Conservation (phyloP, 1,140 invertebrate species). For the Sesamia nonagrioides region DNA sequence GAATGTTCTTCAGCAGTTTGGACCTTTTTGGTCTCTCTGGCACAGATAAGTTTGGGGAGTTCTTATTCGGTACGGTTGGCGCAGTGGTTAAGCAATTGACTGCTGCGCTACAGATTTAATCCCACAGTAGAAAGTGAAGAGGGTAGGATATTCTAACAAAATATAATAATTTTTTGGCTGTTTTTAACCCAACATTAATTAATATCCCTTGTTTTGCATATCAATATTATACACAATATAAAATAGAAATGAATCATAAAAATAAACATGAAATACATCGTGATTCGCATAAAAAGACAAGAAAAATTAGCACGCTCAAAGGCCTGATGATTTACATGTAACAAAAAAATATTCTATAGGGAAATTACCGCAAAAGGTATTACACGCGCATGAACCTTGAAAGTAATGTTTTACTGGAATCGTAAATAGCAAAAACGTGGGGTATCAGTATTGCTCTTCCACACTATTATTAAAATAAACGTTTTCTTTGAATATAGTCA, state of each 20-base stretch:
- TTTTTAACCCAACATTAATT: too few species aligned
- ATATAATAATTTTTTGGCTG: too few species aligned
- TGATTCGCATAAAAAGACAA: neutral
- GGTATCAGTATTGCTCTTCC: neutral
- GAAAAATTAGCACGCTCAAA: neutral
- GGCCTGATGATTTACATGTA: conserved; percentile 18
- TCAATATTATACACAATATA: too few species aligned
- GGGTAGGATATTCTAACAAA: too few species aligned
- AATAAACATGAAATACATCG: neutral
- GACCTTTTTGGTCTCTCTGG: neutral
- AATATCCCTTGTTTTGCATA: too few species aligned
- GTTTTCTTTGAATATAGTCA: neutral
- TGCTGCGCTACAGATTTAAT: too few species aligned
- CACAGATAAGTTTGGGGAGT: too few species aligned
- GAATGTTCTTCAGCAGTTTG: neutral
- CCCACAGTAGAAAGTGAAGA: too few species aligned
- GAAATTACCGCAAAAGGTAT: neutral
- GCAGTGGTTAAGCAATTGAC: too few species aligned
- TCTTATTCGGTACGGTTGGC: too few species aligned
- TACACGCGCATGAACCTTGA: conserved; percentile 1
- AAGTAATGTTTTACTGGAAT: conserved; percentile 3
- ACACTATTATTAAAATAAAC: conserved; percentile 14
- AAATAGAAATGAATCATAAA: neutral
- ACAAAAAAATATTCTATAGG: conserved; percentile 2
- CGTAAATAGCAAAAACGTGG: neutral